Evolutionary conservation across 2,797 vertebrate species (phyloP), one percentile per base, ranked within the genome.

Genomic region (Artibeus lituratus): DNA sequence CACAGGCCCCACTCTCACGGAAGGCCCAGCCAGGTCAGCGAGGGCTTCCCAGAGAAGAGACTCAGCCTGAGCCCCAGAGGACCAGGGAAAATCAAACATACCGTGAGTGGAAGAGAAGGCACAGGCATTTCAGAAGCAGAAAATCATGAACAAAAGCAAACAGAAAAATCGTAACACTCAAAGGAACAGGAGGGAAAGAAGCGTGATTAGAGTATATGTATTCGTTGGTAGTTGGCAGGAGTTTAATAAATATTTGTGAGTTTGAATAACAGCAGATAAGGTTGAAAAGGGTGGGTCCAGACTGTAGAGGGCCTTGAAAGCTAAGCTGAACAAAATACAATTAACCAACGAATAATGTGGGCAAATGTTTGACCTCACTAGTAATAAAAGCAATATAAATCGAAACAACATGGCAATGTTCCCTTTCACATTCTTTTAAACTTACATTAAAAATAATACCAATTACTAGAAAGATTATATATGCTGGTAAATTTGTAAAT

Each of bases 321-420:
- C 57, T 86, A 97, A 95, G n/a, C 65, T 55, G 86, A 96, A 96
- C 26, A 96, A 95, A 97, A 93, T 26, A 84, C 53, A 97, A 93
- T 96, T 96, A 96, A 77, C 70, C 35, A 95, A 91, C 74, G 92
- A 96, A 96, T 85, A 91, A 96, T 51, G 80, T 94, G 76, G 91
- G 87, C 84, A 91, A 97, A 93, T 35, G 24, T 94, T 84, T 80
- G 94, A 87, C 18, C 74, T 91, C 47, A 55, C 89, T 77, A 84
- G 76, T 94, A 94, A 94, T 87, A 94, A 96, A 87, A 94, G 89
- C 70, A 95, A 93, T 35, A 62, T 39, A 95, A 95, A 97, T 87
- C 77, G 47, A 97, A 97, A 97, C 74, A 96, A 59, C 35, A 91
- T 81, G 93, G 57, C 51, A 84, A 88, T 89, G 49, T 53, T 5